Percentiles rank a stretch among this genome's conserved stretches.
Conservation (phyloP, 2,888 invertebrate genomes). For the Melanotus villosus region DNA sequence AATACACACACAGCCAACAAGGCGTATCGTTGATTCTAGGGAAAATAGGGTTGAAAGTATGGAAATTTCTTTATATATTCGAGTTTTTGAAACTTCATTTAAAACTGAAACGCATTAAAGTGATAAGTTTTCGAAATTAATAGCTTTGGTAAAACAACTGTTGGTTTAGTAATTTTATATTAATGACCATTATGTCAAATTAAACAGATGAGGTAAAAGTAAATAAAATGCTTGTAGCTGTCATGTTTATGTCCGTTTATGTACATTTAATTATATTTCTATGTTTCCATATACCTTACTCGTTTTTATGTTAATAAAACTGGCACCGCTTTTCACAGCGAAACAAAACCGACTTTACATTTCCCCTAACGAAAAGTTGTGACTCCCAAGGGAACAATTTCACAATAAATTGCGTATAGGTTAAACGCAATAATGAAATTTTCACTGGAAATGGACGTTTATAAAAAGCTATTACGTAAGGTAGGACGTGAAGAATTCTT, state of each 20-base stretch:
- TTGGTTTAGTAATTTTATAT: too few species aligned
- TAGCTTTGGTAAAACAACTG: too few species aligned
- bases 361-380: slow-evolving; percentile 1
- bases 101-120: neutral
- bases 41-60: neutral
- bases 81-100: slow-evolving; percentile 1
- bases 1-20: slow-evolving; percentile 1
- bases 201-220: too few species aligned
- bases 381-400: neutral
- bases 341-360: too few species aligned
- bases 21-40: neutral
- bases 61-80: slow-evolving; percentile 1
- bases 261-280: slow-evolving; percentile 1
- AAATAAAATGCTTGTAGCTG: neutral
- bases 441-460: neutral
- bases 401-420: neutral
- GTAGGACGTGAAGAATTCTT: neutral
- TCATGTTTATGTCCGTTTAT: neutral
- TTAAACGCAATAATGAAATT: neutral
- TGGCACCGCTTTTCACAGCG: neutral
- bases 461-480: neutral
- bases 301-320: neutral
- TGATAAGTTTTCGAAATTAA: too few species aligned
- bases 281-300: neutral
- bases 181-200: too few species aligned